A percentile compares a stretch with the other conserved stretches of the same genome.
These are phyloP conservation scores for Drosophila suboccidentalis DNA, from an alignment of 2,888 invertebrate genomes.

Conservation along the genomic window DNA sequence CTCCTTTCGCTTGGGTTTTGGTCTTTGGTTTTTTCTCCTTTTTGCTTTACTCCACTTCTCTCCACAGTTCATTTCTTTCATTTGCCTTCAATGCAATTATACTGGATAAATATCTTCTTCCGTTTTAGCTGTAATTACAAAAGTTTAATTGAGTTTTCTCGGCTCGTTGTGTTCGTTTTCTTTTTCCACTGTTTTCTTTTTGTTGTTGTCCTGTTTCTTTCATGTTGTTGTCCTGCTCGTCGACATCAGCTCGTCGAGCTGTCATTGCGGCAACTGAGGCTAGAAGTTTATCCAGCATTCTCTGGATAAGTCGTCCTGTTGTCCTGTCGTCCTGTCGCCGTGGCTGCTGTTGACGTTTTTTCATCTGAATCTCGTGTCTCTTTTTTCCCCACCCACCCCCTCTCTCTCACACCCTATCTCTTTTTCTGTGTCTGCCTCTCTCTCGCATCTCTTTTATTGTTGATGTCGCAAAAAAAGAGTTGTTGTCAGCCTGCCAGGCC, in stretches of 20 bases:
- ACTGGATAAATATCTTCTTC: conserved; percentile 85
- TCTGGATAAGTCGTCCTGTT: conserved; percentile 48
- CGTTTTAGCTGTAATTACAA: conserved; percentile 85
- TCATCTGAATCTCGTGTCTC: conserved; percentile 41
- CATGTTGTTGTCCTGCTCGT: conserved; percentile 44
- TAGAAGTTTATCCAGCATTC: conserved; percentile 73
- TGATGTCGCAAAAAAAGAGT: conserved; percentile 77
- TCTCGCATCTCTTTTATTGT: conserved; percentile 60
- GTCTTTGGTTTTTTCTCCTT: conserved; percentile 15
- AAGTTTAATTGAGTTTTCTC: conserved; percentile 85
- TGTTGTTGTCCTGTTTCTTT: conserved; percentile 35
- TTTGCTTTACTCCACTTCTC: conserved; percentile 5
- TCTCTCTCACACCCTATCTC: neutral
- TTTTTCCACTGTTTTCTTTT: conserved; percentile 31
- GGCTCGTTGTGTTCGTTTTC: conserved; percentile 77
- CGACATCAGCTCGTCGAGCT: conserved; percentile 30
- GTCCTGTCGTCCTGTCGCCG: conserved; percentile 56
- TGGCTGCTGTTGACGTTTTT: conserved; percentile 70
- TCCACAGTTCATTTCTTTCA: conserved; percentile 65
- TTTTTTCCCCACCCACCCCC: too few species aligned
- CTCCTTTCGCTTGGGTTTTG: conserved; percentile 56
- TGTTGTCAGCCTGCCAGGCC: conserved; percentile 78
- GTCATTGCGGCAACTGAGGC: conserved; percentile 59
- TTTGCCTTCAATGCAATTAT: conserved; percentile 85
- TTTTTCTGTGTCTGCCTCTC: neutral